Percentiles rank a stretch among this genome's conserved stretches.
These are phyloP conservation scores for Nannoperca australis DNA, from an alignment of 2,797 vertebrate species.

Conservation along the genomic window DNA sequence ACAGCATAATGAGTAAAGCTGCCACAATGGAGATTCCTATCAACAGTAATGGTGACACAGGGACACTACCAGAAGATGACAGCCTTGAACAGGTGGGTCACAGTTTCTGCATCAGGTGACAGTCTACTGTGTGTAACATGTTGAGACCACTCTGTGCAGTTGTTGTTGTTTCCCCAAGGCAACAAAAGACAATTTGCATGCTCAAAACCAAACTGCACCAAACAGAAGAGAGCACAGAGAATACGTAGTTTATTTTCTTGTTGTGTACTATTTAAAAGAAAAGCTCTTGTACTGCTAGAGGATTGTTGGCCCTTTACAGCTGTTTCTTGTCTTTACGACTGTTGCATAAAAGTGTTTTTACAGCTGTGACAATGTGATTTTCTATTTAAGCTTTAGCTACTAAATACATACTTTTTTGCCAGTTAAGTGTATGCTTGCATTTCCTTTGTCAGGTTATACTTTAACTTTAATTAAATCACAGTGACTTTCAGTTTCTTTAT, in stretches of 20 bases:
- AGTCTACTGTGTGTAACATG: neutral
- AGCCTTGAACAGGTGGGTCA: conserved; percentile 93
- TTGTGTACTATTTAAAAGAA: neutral
- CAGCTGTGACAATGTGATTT: neutral
- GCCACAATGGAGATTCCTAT: conserved; percentile 99
- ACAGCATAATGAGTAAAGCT: conserved; percentile 95
- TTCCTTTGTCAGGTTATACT: neutral
- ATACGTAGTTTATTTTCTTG: neutral
- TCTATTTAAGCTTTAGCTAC: neutral
- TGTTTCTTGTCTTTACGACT: neutral
- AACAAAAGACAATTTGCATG: neutral
- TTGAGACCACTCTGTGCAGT: neutral
- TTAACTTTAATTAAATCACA: neutral
- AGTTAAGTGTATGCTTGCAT: neutral
- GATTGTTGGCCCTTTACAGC: neutral
- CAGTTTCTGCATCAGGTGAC: neutral
- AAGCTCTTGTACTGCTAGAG: neutral
- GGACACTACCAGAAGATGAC: conserved; percentile 91
- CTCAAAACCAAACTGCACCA: neutral
- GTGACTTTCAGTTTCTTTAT: neutral
- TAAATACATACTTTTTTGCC: neutral
- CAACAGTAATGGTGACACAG: conserved; percentile 93
- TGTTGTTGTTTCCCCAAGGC: neutral
- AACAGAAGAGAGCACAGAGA: neutral
- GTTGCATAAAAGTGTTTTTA: neutral